A percentile compares a stretch with the other conserved stretches of the same genome.
Evolutionary conservation across 2,113 vertebrate genomes (phyloP).

Genomic region (Indicator indicator): DNA sequence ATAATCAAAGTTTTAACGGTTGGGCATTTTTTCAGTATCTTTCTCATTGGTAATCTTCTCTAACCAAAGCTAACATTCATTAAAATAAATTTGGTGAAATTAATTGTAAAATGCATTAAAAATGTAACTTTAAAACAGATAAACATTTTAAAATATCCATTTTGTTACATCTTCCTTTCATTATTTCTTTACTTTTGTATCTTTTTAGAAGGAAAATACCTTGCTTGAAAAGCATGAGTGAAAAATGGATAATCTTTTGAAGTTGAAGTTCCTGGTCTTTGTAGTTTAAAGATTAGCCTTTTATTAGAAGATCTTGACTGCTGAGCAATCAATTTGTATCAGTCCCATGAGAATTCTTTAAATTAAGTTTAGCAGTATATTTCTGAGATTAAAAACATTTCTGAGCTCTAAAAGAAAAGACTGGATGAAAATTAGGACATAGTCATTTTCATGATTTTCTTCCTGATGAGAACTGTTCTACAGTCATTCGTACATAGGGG

Average conservation of each 20-base stretch:
- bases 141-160: background rate
- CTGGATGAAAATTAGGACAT: background rate
- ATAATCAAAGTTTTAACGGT: background rate
- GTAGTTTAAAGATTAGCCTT: background rate
- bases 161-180: background rate
- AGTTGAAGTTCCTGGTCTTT: background rate
- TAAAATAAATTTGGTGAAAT: background rate
- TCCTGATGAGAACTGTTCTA: background rate
- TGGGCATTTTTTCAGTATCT: background rate
- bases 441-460: background rate
- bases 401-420: background rate
- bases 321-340: constrained; percentile 8
- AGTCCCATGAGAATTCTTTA: background rate
- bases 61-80: background rate
- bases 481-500: background rate
- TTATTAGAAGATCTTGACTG: background rate
- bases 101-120: background rate
- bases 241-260: constrained; percentile 16
- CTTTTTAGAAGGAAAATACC: background rate
- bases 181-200: background rate
- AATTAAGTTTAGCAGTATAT: background rate
- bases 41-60: background rate
- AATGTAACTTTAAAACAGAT: background rate
- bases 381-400: constrained; percentile 25
- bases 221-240: background rate